Conservation (phyloP, 1,140 invertebrate genomes). For the Leptinotarsa lineolata region DNA sequence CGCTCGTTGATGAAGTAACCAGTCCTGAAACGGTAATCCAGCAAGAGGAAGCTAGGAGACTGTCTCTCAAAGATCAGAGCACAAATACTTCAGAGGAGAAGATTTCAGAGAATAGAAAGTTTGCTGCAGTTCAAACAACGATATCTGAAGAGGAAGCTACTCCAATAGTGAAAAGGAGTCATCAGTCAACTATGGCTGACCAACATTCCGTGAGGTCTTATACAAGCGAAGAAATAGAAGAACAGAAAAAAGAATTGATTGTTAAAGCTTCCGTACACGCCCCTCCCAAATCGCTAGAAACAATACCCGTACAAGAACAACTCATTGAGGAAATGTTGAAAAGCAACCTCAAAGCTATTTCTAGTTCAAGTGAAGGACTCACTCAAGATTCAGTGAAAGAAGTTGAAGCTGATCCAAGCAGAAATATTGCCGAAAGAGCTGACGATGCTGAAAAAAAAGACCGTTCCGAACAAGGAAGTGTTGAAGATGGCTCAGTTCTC, state of each 20-base stretch:
- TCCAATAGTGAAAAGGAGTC: not conserved
- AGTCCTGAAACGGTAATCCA: constrained; percentile 21
- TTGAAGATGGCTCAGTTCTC: not conserved
- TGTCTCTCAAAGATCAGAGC: constrained; percentile 30
- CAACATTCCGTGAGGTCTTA: constrained; percentile 39
- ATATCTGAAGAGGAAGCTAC: constrained; percentile 28
- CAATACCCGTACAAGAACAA: constrained; percentile 26
- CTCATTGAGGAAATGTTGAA: too few relatives aligned
- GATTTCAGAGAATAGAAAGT: constrained; percentile 34
- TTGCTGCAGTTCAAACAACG: constrained; percentile 4
- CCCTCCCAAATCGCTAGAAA: constrained; percentile 36
- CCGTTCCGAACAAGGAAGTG: not conserved
- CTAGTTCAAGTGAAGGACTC: not conserved
- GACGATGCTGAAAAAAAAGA: not conserved
- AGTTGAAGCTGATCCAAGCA: not conserved
- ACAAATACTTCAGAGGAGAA: constrained; percentile 40
- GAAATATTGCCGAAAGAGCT: constrained; percentile 16
- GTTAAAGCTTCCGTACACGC: constrained; percentile 43
- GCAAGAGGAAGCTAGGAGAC: not conserved
- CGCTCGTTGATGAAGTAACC: not conserved
- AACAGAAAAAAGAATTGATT: constrained; percentile 33
- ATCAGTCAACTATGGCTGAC: constrained; percentile 6
- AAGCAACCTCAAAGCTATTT: too few relatives aligned
- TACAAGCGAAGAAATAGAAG: constrained; percentile 46
- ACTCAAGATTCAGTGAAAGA: not conserved